These are phyloP conservation scores for Melanargia galathea DNA, from an alignment of 2,888 invertebrate species.

Conservation along the genomic window DNA sequence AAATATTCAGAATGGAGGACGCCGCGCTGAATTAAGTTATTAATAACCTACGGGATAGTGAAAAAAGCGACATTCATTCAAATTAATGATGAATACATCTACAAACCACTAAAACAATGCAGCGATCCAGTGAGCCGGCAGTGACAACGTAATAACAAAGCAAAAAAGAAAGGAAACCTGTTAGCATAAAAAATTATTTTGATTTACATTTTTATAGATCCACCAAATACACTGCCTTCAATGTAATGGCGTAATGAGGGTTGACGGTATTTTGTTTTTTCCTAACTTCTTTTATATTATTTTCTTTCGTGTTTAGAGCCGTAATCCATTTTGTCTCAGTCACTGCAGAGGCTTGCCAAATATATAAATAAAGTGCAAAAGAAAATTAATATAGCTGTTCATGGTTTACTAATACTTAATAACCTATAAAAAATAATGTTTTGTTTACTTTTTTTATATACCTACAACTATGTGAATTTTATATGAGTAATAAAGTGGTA, in stretches of 20 bases:
- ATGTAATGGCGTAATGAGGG: conserved; percentile 19
- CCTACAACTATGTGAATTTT: too few species aligned
- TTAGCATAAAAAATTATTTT: conserved; percentile 4
- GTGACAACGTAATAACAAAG: not conserved
- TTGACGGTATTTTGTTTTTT: conserved; percentile 20
- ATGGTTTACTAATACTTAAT: not conserved
- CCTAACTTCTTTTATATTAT: conserved; percentile 7
- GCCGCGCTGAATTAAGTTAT: too few species aligned
- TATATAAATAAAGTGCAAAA: conserved; percentile 1
- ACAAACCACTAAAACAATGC: not conserved
- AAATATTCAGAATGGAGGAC: too few species aligned
- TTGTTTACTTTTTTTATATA: too few species aligned
- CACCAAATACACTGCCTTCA: conserved; percentile 2
- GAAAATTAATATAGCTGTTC: not conserved
- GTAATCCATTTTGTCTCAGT: conserved; percentile 16
- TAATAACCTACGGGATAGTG: too few species aligned
- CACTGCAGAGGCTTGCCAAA: conserved; percentile 16
- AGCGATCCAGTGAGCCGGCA: too few species aligned
- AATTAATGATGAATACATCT: too few species aligned
- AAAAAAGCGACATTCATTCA: too few species aligned
- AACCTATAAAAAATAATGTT: not conserved
- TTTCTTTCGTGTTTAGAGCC: conserved; percentile 13
- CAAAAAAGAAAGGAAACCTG: not conserved
- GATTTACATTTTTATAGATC: conserved; percentile 15
- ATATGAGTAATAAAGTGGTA: too few species aligned